A percentile compares a stretch with the other conserved stretches of the same genome.
phyloP scores from a whole-genome alignment of 2,888 invertebrate species.

The Pterostichus madidus region DNA sequence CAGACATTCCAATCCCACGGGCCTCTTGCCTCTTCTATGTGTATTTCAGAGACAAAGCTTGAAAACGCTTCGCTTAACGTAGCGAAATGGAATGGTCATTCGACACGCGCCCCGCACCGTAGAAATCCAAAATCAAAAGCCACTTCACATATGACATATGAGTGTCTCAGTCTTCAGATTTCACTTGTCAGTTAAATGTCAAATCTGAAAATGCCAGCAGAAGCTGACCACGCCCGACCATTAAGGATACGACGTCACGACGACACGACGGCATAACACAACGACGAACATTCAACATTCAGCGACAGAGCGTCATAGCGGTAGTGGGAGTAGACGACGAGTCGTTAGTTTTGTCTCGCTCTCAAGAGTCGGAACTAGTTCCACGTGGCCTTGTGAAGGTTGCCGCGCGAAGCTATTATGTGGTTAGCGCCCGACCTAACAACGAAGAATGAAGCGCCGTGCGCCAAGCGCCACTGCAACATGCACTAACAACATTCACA shows the following conservation, averaged over 20 bases:
- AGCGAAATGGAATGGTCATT: constrained; percentile 19
- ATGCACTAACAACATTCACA: constrained; percentile 9
- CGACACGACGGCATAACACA: not conserved
- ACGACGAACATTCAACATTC: constrained; percentile 23
- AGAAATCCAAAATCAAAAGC: not conserved
- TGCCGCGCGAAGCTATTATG: constrained; percentile 64
- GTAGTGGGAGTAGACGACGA: constrained; percentile 66
- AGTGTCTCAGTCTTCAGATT: constrained; percentile 62
- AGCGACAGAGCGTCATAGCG: constrained; percentile 13
- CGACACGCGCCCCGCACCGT: not conserved
- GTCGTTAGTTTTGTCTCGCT: constrained; percentile 65
- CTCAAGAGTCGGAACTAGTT: constrained; percentile 64
- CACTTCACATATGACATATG: constrained; percentile 45
- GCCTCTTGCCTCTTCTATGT: constrained; percentile 61
- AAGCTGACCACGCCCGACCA: constrained; percentile 60
- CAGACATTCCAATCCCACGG: constrained; percentile 75
- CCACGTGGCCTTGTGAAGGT: constrained; percentile 66
- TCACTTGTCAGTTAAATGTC: constrained; percentile 67
- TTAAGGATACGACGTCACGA: constrained; percentile 46
- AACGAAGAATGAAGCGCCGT: constrained; percentile 39
- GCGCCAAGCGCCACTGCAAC: constrained; percentile 19
- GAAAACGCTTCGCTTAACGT: constrained; percentile 11
- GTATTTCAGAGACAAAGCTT: constrained; percentile 41
- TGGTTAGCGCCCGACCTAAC: constrained; percentile 51
- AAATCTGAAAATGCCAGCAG: constrained; percentile 62